phyloP scores from a whole-genome alignment of 1,140 invertebrate genomes.

The Drosophila biarmipes region DNA sequence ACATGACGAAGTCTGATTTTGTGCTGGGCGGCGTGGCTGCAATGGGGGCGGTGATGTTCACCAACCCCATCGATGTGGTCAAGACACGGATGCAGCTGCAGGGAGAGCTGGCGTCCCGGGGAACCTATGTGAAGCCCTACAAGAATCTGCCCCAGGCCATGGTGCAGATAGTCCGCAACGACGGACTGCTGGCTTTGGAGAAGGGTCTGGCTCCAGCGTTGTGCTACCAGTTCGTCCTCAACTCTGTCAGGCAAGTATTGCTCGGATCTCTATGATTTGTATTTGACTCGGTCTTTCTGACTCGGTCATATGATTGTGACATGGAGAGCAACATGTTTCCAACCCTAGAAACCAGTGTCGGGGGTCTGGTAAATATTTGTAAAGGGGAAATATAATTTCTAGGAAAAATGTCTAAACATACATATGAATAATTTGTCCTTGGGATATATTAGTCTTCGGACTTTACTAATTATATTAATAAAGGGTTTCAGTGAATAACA shows the following conservation, averaged over 20 bases:
- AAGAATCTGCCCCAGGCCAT: conserved; percentile 89
- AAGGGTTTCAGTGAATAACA: too few species aligned
- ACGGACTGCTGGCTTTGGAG: conserved; percentile 91
- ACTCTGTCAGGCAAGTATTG: conserved; percentile 86
- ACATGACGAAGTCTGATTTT: conserved; percentile 70
- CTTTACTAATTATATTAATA: too few species aligned
- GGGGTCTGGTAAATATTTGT: background rate
- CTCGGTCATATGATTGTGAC: background rate
- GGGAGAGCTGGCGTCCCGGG: conserved; percentile 91
- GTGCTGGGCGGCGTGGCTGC: conserved; percentile 85
- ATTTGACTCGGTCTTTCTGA: background rate
- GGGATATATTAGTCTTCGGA: too few species aligned
- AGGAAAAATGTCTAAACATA: too few species aligned
- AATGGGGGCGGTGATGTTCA: conserved; percentile 87
- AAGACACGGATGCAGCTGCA: conserved; percentile 96
- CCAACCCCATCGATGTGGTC: conserved; percentile 92
- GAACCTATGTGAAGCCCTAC: conserved; percentile 86
- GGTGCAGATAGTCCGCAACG: conserved; percentile 86
- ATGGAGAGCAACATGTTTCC: background rate
- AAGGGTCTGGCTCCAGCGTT: conserved; percentile 94
- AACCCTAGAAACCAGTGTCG: background rate
- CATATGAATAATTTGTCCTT: too few species aligned
- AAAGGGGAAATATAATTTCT: background rate
- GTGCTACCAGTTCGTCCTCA: conserved; percentile 86
- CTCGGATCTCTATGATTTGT: background rate